A percentile compares a stretch with the other conserved stretches of the same genome.
These are phyloP conservation scores for Deladenus siricidicola DNA, from an alignment of 2,888 invertebrate genomes.

Conservation along the genomic window DNA sequence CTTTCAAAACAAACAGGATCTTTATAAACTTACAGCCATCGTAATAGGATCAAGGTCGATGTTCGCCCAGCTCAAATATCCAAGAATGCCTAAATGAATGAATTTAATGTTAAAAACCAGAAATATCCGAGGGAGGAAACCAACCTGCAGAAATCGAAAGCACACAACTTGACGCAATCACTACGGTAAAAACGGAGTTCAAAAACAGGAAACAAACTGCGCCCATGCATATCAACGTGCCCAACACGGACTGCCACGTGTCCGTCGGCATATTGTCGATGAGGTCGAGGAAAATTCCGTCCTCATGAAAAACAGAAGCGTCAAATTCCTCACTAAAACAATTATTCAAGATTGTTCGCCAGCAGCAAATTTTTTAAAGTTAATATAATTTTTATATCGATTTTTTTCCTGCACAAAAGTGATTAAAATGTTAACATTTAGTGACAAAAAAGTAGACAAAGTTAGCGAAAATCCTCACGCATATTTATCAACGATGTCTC, in stretches of 20 bases:
- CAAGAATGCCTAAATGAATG: conserved; percentile 39
- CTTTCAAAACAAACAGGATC: neutral
- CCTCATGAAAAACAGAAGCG: conserved; percentile 44
- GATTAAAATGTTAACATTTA: neutral
- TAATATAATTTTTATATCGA: neutral
- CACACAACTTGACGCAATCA: conserved; percentile 42
- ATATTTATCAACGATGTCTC: conserved; percentile 45
- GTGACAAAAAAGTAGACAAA: neutral
- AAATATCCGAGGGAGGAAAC: no score
- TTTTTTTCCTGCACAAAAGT: no score
- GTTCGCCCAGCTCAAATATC: conserved; percentile 42
- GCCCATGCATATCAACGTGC: conserved; percentile 42
- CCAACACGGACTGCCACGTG: conserved; percentile 41
- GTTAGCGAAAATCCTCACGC: conserved; percentile 20
- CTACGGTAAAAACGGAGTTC: conserved; percentile 47
- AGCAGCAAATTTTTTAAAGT: conserved; percentile 4
- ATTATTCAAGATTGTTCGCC: no score
- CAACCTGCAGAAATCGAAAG: conserved; percentile 39
- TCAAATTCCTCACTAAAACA: conserved; percentile 1
- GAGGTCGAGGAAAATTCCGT: conserved; percentile 48
- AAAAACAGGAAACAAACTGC: conserved; percentile 48
- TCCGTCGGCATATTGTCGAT: conserved; percentile 52
- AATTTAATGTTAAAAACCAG: neutral
- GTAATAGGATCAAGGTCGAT: conserved; percentile 50
- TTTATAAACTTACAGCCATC: conserved; percentile 32